Evolutionary conservation across 2,797 vertebrate genomes (phyloP), one percentile per base, ranked within the genome.

Genomic region (Neosilurus hyrtlii): DNA sequence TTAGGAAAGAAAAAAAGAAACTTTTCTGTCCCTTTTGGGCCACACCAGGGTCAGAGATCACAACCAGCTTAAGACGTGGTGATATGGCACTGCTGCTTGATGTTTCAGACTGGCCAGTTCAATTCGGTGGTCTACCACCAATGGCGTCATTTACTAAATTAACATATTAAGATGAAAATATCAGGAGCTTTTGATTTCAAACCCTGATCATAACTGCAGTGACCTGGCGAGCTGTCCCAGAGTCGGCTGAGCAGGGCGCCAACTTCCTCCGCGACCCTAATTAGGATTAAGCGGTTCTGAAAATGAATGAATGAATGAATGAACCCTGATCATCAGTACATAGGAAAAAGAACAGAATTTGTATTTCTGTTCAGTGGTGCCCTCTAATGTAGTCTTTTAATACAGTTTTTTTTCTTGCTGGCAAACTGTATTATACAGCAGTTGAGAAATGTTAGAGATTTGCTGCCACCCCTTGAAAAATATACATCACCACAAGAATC

Each of bases 401-500:
- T 9, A 20, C 37, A 22, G 9, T n/a, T 49, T 70, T 49, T 3
- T 12, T 15, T 22, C 9, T 30, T 54, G n/a, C 3, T 18, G 14
- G 10, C 4, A 26, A 5, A 18, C 15, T 62, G 18, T 70, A 59
- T 15, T 61, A 24, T 18, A 22, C 35, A 15, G 52, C 54, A 22
- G 3, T 16, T 49, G 20, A 65, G 51, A 20, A 30, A 30, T 16
- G 8, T 66, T 57, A 3, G 59, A 49, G 51, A 65, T 84, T 57
- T 79, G 51, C 82, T 56, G 82, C 82, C 82, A 73, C 57, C 76
- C 30, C 43, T 18, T 73, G 82, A 79, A 22, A 7, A 72, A 65
- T 16, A 49, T 9, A 12, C 66, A 79, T 24, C 61, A 80, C 20
- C 15, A 57, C 67, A 79, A 54, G 59, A 54, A 26, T 15, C 63